phyloP scores from a whole-genome alignment of 2,888 invertebrate genomes.

The Amiota communis region DNA sequence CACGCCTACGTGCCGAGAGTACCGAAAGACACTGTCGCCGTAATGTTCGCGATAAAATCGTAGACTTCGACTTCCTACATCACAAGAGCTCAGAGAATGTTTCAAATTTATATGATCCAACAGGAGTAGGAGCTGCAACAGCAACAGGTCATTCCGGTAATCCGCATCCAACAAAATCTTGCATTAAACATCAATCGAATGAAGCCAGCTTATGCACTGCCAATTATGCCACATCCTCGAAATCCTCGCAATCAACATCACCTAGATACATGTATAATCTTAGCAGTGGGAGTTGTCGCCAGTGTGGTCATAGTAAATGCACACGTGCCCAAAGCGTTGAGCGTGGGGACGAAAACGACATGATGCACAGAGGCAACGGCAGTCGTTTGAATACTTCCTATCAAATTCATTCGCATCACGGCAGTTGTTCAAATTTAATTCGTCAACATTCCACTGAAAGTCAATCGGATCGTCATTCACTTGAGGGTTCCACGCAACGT shows the following conservation, averaged over 20 bases:
- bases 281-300: conserved; percentile 59
- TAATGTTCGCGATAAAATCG: conserved; percentile 71
- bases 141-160: conserved; percentile 38
- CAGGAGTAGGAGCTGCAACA: conserved; percentile 34
- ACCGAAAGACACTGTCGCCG: conserved; percentile 66
- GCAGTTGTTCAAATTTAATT: conserved; percentile 71
- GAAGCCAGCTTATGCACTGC: conserved; percentile 53
- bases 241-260: conserved; percentile 46
- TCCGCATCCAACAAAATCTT: conserved; percentile 69
- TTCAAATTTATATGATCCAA: conserved; percentile 53
- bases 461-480: conserved; percentile 55
- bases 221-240: conserved; percentile 42
- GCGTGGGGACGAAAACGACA: conserved; percentile 47
- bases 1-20: conserved; percentile 68
- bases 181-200: conserved; percentile 70
- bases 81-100: conserved; percentile 72
- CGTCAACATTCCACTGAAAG: conserved; percentile 69
- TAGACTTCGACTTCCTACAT: conserved; percentile 74
- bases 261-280: conserved; percentile 53
- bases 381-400: conserved; percentile 48
- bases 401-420: conserved; percentile 56
- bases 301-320: conserved; percentile 71
- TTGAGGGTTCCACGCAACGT: conserved; percentile 66
- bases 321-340: conserved; percentile 70
- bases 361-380: conserved; percentile 49